Evolutionary conservation across 2,888 invertebrate genomes (phyloP).

Genomic region (Drosophila phalerata): DNA sequence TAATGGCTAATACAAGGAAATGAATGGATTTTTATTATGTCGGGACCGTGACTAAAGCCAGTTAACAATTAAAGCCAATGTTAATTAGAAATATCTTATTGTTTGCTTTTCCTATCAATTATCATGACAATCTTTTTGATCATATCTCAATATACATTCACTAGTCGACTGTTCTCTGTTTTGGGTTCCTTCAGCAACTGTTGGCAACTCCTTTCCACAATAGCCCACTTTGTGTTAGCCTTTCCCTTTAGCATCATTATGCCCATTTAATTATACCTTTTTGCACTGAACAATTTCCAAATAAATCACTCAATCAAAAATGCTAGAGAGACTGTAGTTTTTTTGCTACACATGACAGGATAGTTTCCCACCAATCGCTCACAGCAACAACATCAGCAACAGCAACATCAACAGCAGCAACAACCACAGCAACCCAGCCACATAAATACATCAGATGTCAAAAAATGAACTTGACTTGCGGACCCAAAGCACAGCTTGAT

Average conservation of each 20-base stretch:
- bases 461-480: constrained; percentile 75
- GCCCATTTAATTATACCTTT: constrained; percentile 79
- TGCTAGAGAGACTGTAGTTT: constrained; percentile 54
- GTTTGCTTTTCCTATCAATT: constrained; percentile 15
- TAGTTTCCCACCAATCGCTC: constrained; percentile 81
- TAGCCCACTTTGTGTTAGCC: constrained; percentile 51
- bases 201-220: constrained; percentile 40
- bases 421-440: constrained; percentile 45
- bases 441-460: constrained; percentile 82
- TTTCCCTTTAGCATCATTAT: constrained; percentile 78
- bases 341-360: constrained; percentile 70
- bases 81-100: constrained; percentile 16
- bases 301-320: constrained; percentile 81
- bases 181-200: neutral
- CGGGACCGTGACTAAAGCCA: constrained; percentile 1
- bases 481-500: constrained; percentile 53
- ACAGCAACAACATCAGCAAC: constrained; percentile 55
- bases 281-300: constrained; percentile 77
- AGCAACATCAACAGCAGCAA: neutral
- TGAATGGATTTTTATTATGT: constrained; percentile 25
- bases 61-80: constrained; percentile 1
- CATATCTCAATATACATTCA: constrained; percentile 33
- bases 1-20: constrained; percentile 27
- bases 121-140: constrained; percentile 18
- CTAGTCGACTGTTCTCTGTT: neutral